A percentile compares a stretch with the other conserved stretches of the same genome.
These are phyloP conservation scores for Chydorus sphaericus DNA, from an alignment of 2,888 invertebrate species.

Conservation along the genomic window DNA sequence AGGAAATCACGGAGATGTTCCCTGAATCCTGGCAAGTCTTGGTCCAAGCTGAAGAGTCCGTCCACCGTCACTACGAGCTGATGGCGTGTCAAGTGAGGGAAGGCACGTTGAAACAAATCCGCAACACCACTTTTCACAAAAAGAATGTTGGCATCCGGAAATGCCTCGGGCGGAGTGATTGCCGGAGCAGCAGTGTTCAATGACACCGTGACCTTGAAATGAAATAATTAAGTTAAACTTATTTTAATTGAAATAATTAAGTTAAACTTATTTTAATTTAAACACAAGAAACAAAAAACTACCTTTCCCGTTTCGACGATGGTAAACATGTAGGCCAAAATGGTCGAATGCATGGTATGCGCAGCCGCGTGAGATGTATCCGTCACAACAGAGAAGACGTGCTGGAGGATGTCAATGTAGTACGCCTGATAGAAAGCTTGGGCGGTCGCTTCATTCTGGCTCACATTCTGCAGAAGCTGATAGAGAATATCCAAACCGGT, in stretches of 20 bases:
- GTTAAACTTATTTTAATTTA: too few relatives aligned
- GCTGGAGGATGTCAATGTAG: slow-evolving; percentile 92
- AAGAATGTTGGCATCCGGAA: slow-evolving; percentile 28
- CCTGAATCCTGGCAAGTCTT: slow-evolving; percentile 91
- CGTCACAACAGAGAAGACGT: slow-evolving; percentile 95
- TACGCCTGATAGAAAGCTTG: slow-evolving; percentile 98
- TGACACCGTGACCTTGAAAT: slow-evolving; percentile 52
- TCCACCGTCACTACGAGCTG: slow-evolving; percentile 96
- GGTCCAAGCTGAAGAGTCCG: slow-evolving; percentile 93
- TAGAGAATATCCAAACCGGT: slow-evolving; percentile 52
- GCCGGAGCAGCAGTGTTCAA: slow-evolving; percentile 39
- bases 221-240: not conserved
- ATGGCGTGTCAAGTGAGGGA: slow-evolving; percentile 90
- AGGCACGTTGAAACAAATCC: slow-evolving; percentile 81
- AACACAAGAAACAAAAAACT: not conserved
- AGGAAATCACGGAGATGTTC: slow-evolving; percentile 98
- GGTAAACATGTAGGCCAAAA: slow-evolving; percentile 90
- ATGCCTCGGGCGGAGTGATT: not conserved
- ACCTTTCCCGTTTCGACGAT: slow-evolving; percentile 72
- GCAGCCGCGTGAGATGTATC: slow-evolving; percentile 93
- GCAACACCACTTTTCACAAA: slow-evolving; percentile 76
- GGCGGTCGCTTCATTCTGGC: slow-evolving; percentile 71
- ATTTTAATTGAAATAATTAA: not conserved
- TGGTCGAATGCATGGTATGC: slow-evolving; percentile 89
- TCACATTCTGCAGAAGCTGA: slow-evolving; percentile 69